Base-by-base conservation (phyloP, 1,140 invertebrate species). In the Bombus huntii region DNA sequence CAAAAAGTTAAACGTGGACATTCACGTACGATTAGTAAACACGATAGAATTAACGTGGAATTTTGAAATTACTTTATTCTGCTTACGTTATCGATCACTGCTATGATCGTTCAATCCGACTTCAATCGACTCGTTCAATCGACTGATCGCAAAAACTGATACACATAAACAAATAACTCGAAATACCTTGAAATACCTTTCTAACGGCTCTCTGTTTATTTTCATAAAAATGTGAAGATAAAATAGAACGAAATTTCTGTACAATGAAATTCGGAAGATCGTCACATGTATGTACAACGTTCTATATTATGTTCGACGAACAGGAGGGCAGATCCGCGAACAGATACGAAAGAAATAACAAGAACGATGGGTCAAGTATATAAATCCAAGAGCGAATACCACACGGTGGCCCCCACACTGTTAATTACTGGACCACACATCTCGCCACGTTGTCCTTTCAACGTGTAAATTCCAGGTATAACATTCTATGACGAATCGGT, bases 401-500 rank as follows among this genome's bases (percentile, higher is more conserved):
- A 81, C 78, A n/a, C 75, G 59, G 44, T 65, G 81, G 74, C 65
- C 79, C 68, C 85, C 44, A 70, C 70, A 57, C 85, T 83, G 81
- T 80, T 83, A 88, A 83, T 76, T 87, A 89, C 84, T 65, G 91
- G 94, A 94, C 94, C 93, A 95, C 94, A 94, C 94, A 94, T 92
- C 91, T 91, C 90, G 93, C 88, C 80, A 91, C 87, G 83, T 72
- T 86, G 84, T 88, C 87, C 83, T 86, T 85, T 73, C 76, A 85
- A 79, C 88, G 76, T 86, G 91, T 93, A 90, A 94, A 94, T 95
- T 95, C 93, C 94, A 94, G 92, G 94, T 94, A 93, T 93, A 93
- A 93, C 92, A 93, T 94, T 94, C 94, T 95, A 95, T 95, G 94
- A 95, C 94, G 94, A 92, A 95, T 95, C 86, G 90, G 53, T 78